These are phyloP conservation scores for Meliscaeva auricollis DNA, from an alignment of 2,888 invertebrate species.

Conservation along the genomic window DNA sequence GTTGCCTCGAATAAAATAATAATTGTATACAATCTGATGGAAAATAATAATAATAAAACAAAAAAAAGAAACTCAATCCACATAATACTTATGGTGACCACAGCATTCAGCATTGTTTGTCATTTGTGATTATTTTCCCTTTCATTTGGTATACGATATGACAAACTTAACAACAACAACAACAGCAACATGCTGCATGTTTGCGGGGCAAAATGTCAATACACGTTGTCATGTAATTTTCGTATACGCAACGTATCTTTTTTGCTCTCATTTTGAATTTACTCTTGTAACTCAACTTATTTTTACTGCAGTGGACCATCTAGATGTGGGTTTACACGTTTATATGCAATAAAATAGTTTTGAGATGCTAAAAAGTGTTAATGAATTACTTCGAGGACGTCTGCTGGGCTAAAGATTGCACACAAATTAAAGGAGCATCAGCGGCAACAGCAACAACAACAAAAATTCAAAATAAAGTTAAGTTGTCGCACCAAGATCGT, in stretches of 20 bases:
- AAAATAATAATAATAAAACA: background rate
- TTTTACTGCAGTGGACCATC: constrained; percentile 2
- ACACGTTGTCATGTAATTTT: constrained; percentile 60
- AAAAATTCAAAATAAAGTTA: background rate
- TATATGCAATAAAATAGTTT: constrained; percentile 41
- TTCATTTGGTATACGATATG: constrained; percentile 66
- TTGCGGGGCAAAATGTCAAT: constrained; percentile 58
- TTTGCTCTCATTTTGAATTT: constrained; percentile 17
- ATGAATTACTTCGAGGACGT: constrained; percentile 83
- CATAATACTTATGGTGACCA: background rate
- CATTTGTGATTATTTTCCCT: constrained; percentile 62
- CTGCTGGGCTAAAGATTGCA: constrained; percentile 36
- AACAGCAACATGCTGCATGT: constrained; percentile 42
- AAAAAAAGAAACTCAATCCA: constrained; percentile 18
- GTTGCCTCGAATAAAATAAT: constrained; percentile 1
- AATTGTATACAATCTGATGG: background rate
- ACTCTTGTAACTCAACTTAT: constrained; percentile 23
- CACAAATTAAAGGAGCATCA: background rate
- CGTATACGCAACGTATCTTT: constrained; percentile 9
- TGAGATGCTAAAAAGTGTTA: constrained; percentile 80
- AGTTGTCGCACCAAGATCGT: background rate
- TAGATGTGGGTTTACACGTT: constrained; percentile 49
- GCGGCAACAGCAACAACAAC: background rate
- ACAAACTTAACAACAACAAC: constrained; percentile 48
- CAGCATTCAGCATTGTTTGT: constrained; percentile 44